Percentiles rank a stretch among this genome's conserved stretches.
Conservation (phyloP, 2,888 invertebrate species). For the Hylaea fasciaria region DNA sequence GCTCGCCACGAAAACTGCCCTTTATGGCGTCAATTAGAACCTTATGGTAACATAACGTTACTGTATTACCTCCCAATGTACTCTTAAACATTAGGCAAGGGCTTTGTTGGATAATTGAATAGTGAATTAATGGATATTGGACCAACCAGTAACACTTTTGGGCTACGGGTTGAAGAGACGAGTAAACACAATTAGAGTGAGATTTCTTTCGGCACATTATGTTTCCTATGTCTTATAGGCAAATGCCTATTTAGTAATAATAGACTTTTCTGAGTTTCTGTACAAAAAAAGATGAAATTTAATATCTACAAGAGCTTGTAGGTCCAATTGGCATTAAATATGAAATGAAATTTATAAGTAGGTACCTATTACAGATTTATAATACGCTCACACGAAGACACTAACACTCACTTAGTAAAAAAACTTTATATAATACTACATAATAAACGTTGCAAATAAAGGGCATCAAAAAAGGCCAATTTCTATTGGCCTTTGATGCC, state of each 20-base stretch:
- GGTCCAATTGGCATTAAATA: too few relatives aligned
- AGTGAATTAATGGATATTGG: constrained; percentile 37
- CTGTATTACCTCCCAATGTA: constrained; percentile 64
- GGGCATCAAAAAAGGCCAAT: too few relatives aligned
- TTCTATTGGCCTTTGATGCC: too few relatives aligned
- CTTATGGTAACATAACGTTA: constrained; percentile 65
- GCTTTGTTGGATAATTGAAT: constrained; percentile 56
- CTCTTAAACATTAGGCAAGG: constrained; percentile 47
- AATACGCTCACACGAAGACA: too few relatives aligned
- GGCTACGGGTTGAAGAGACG: constrained; percentile 15
- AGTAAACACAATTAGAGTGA: constrained; percentile 24
- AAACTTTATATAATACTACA: too few relatives aligned
- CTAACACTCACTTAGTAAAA: too few relatives aligned
- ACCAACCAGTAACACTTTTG: constrained; percentile 29
- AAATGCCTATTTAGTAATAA: too few relatives aligned
- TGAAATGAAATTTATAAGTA: too few relatives aligned
- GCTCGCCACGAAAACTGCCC: constrained; percentile 61
- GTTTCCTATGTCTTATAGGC: constrained; percentile 1
- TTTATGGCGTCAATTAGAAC: constrained; percentile 71
- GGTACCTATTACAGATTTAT: too few relatives aligned
- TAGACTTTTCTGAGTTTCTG: neutral
- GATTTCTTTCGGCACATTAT: constrained; percentile 20
- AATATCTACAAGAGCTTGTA: too few relatives aligned
- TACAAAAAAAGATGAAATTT: neutral
- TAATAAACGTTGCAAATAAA: too few relatives aligned